Percentiles rank a stretch among this genome's conserved stretches.
phyloP scores from a whole-genome alignment of 2,888 invertebrate genomes.

The Cistogaster globosa region DNA sequence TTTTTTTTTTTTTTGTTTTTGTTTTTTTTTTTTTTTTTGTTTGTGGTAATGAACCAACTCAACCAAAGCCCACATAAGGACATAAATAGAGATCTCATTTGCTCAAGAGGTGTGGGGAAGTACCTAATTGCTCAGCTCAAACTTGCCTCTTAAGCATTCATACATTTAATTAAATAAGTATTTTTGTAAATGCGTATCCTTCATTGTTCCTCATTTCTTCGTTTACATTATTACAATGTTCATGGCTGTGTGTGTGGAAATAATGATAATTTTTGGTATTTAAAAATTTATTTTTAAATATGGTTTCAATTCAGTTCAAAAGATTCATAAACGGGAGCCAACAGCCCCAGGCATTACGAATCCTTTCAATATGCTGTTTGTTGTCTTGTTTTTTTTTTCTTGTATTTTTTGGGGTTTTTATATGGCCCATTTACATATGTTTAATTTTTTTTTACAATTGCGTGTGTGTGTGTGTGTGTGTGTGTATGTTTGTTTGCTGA shows the following conservation, averaged over 20 bases:
- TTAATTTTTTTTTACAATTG: neutral
- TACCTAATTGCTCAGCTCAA: neutral
- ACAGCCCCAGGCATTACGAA: constrained; percentile 29
- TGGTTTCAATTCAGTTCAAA: constrained; percentile 26
- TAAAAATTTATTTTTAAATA: constrained; percentile 53
- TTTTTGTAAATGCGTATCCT: no score
- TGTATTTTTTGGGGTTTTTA: neutral
- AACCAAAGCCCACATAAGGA: neutral
- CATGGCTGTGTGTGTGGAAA: neutral
- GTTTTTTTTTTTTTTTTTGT: neutral
- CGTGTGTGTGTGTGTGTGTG: neutral
- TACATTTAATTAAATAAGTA: neutral
- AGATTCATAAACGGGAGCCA: neutral
- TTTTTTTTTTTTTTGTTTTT: neutral
- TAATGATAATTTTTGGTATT: constrained; percentile 51
- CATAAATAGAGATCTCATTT: constrained; percentile 44
- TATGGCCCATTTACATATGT: constrained; percentile 3
- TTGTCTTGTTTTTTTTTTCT: neutral
- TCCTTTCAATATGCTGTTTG: constrained; percentile 53
- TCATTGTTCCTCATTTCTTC: no score
- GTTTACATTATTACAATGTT: neutral
- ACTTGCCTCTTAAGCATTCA: neutral
- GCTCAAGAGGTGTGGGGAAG: neutral
- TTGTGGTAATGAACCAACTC: constrained; percentile 29
- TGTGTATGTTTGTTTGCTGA: neutral